Percentiles rank a stretch among this genome's conserved stretches.
Evolutionary conservation across 53 echinoderm and acorn worm species (phyloP).

Genomic region (Pentamera pediparva): DNA sequence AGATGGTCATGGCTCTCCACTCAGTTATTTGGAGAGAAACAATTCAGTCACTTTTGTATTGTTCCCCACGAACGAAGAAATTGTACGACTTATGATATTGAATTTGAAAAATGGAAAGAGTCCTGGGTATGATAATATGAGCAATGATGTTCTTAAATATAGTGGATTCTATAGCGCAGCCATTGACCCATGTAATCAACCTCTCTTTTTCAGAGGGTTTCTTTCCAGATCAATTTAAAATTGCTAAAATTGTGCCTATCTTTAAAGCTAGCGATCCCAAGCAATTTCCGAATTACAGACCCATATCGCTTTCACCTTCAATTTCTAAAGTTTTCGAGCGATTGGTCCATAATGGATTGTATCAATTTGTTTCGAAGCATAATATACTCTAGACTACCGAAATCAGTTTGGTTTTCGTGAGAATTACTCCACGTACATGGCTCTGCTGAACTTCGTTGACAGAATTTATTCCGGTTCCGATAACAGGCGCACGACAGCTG

Average conservation of each 20-base stretch:
- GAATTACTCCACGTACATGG: constrained; percentile 4
- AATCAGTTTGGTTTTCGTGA: constrained; percentile 6
- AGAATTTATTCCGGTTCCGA: background rate
- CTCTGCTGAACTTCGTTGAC: background rate
- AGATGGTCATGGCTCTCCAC: background rate
- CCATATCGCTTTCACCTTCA: background rate
- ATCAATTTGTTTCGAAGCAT: background rate
- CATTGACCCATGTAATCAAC: background rate
- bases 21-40: background rate
- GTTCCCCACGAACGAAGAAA: background rate
- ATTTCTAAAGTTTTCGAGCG: background rate
- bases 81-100: background rate
- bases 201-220: constrained; percentile 6
- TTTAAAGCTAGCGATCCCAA: background rate
- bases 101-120: background rate
- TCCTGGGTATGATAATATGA: constrained; percentile 6
- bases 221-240: background rate
- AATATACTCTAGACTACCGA: background rate
- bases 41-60: background rate
- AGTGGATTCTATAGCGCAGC: background rate
- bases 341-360: background rate
- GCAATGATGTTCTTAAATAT: constrained; percentile 9
- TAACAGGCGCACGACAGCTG: too few relatives aligned
- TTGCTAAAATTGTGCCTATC: constrained; percentile 1
- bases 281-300: constrained; percentile 2